These are phyloP conservation scores for Australoheros facetus DNA, from an alignment of 2,797 vertebrate species.

Conservation along the genomic window DNA sequence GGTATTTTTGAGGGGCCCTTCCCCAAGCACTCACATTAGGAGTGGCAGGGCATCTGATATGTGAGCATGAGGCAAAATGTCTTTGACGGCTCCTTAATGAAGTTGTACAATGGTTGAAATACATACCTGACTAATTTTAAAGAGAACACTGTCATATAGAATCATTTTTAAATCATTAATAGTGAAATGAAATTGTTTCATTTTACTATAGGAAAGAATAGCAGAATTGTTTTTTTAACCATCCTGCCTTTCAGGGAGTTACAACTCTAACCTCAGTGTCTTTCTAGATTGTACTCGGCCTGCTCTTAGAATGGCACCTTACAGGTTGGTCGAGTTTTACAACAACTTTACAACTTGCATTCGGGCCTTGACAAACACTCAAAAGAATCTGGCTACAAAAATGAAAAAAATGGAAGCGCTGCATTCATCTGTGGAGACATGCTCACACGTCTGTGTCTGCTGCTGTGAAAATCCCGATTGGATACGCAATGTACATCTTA, in stretches of 20 bases:
- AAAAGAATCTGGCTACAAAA: conserved; percentile 2
- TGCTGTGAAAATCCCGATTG: conserved; percentile 42
- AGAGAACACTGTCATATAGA: background rate
- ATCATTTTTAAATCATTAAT: conserved; percentile 2
- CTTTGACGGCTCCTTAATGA: conserved; percentile 64
- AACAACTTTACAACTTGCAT: background rate
- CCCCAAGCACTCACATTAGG: conserved; percentile 55
- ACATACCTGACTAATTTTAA: conserved; percentile 43
- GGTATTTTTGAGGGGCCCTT: conserved; percentile 74
- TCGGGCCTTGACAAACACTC: background rate
- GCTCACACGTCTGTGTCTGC: conserved; percentile 39
- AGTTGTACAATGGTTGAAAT: conserved; percentile 54
- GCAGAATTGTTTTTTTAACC: background rate
- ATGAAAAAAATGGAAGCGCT: conserved; percentile 7
- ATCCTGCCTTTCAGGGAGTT: background rate
- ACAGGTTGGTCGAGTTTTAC: conserved; percentile 18
- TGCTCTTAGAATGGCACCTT: background rate
- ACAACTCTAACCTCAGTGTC: background rate
- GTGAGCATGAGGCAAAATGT: conserved; percentile 37
- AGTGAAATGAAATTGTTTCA: background rate
- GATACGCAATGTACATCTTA: conserved; percentile 34
- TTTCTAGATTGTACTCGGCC: background rate
- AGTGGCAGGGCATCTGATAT: conserved; percentile 67
- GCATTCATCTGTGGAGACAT: conserved; percentile 28
- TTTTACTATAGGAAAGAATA: background rate